Percentiles rank a stretch among this genome's conserved stretches.
These are phyloP conservation scores for Amphilophus citrinellus DNA, from an alignment of 2,113 vertebrate genomes.

Conservation along the genomic window DNA sequence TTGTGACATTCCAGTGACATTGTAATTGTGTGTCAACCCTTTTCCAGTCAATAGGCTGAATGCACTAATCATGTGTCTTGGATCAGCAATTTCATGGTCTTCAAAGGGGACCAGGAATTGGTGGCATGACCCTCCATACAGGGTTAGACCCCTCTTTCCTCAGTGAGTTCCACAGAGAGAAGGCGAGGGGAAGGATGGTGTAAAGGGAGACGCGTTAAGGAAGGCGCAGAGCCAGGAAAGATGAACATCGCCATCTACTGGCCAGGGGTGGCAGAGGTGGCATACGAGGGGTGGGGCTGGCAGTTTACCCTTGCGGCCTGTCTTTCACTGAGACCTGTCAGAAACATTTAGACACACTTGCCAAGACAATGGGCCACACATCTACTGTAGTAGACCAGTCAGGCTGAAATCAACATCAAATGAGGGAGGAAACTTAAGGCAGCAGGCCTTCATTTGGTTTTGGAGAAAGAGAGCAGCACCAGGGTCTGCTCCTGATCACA, in stretches of 20 bases:
- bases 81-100: conserved; percentile 84
- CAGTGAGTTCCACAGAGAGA: conserved; percentile 53
- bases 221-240: conserved; percentile 71
- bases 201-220: conserved; percentile 9
- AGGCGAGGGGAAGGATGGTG: conserved; percentile 28
- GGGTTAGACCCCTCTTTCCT: conserved; percentile 72
- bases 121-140: conserved; percentile 79
- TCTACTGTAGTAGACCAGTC: conserved; percentile 68
- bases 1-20: conserved; percentile 84
- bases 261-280: conserved; percentile 35
- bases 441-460: conserved; percentile 34
- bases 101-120: conserved; percentile 80
- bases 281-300: conserved; percentile 9
- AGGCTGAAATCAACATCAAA: conserved; percentile 75
- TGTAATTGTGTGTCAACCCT: conserved; percentile 76
- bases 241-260: conserved; percentile 87
- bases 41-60: conserved; percentile 77
- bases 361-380: conserved; percentile 76
- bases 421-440: conserved; percentile 53
- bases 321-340: conserved; percentile 79
- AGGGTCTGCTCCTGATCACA: conserved; percentile 63
- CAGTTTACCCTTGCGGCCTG: conserved; percentile 67
- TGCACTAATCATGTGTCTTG: conserved; percentile 80
- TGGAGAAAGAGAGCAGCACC: conserved; percentile 32
- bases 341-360: conserved; percentile 78